Evolutionary conservation across 2,797 vertebrate genomes (phyloP).

Genomic region (Coranthus polyacanthus): DNA sequence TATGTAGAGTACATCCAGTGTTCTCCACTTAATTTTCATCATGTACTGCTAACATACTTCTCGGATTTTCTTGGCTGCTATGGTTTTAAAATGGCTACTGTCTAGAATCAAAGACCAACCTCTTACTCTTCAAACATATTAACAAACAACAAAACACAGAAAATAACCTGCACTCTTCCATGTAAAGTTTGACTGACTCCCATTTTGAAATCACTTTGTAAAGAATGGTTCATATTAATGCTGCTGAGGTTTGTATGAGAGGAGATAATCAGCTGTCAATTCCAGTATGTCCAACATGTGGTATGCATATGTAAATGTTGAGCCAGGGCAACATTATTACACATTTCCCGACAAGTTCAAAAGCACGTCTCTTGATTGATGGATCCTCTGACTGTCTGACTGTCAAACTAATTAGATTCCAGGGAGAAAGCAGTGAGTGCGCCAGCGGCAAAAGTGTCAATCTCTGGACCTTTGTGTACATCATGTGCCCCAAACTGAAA

Average conservation of each 20-base stretch:
- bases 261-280: slow-evolving; percentile 6
- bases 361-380: slow-evolving; percentile 7
- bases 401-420: slow-evolving; percentile 33
- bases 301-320: neutral
- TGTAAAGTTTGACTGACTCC: neutral
- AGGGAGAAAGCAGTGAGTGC: neutral
- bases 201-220: no score
- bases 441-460: slow-evolving; percentile 12
- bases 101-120: neutral
- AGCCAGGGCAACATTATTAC: neutral
- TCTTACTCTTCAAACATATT: neutral
- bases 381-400: slow-evolving; percentile 8
- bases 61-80: no score
- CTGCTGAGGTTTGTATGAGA: neutral
- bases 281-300: neutral
- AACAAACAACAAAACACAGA: neutral
- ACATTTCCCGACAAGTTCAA: slow-evolving; percentile 5
- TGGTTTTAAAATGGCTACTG: no score
- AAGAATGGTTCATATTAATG: neutral
- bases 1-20: neutral
- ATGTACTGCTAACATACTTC: neutral
- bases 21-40: neutral
- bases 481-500: neutral
- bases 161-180: neutral
- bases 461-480: neutral